Conservation (phyloP, 2,888 invertebrate species). For the Synergus laeviventris region DNA sequence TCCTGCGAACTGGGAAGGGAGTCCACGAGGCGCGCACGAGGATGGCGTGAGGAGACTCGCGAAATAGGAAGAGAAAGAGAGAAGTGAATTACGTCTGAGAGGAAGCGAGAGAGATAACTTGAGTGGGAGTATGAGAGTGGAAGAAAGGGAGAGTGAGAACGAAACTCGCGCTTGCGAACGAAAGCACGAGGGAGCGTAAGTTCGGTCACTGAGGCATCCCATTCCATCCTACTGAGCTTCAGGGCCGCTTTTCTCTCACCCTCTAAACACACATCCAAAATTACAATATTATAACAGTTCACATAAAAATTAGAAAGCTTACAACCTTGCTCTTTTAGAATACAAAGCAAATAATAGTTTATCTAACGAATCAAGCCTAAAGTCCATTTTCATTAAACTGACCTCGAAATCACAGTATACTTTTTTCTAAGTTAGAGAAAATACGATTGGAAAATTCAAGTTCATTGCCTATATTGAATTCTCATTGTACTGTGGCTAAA, state of each 20-base stretch:
- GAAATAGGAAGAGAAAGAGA: constrained; percentile 43
- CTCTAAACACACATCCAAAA: constrained; percentile 8
- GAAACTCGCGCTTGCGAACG: constrained; percentile 64
- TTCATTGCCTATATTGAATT: no score
- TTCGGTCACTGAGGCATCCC: constrained; percentile 73
- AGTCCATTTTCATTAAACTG: no score
- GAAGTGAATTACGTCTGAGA: constrained; percentile 13
- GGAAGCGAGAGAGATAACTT: constrained; percentile 33
- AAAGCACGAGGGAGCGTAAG: constrained; percentile 69
- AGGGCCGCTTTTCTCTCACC: constrained; percentile 45
- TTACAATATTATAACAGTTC: not conserved
- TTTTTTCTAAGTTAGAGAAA: no score
- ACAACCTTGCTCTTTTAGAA: not conserved
- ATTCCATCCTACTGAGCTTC: constrained; percentile 65
- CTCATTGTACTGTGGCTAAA: no score
- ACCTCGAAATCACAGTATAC: no score
- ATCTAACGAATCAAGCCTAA: no score
- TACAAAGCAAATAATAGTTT: no score
- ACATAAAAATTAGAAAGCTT: not conserved
- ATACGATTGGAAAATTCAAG: no score
- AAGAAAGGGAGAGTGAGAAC: constrained; percentile 58
- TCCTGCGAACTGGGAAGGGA: constrained; percentile 60
- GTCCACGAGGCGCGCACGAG: constrained; percentile 61
- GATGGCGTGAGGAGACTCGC: constrained; percentile 54
- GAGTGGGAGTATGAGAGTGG: constrained; percentile 41